These are phyloP conservation scores for Apodemus sylvaticus DNA, from an alignment of 2,113 vertebrate genomes.

Conservation along the genomic window DNA sequence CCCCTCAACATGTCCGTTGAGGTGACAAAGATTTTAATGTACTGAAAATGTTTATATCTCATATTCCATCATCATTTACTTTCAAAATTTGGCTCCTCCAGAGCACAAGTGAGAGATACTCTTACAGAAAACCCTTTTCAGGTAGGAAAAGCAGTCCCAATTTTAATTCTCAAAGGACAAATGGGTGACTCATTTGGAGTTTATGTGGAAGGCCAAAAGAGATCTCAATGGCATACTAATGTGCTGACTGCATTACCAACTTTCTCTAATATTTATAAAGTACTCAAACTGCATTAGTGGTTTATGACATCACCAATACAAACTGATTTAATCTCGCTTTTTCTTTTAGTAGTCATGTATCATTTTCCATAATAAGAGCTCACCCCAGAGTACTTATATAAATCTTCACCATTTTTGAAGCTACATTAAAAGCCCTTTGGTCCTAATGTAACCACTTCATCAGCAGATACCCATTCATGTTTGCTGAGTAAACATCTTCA, in stretches of 20 bases:
- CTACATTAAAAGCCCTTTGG: conserved; percentile 52
- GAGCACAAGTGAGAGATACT: background rate
- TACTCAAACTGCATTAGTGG: conserved; percentile 55
- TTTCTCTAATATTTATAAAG: conserved; percentile 63
- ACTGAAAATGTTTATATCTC: background rate
- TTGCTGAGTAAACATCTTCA: conserved; percentile 58
- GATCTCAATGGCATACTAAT: background rate
- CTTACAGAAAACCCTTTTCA: conserved; percentile 17
- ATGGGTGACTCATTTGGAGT: conserved; percentile 43
- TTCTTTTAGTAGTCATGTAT: conserved; percentile 26
- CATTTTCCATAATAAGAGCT: conserved; percentile 50
- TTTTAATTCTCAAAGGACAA: conserved; percentile 45
- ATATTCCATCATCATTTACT: background rate
- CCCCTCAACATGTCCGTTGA: background rate
- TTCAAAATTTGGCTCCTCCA: background rate
- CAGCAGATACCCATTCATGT: conserved; percentile 36
- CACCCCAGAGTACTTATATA: conserved; percentile 39
- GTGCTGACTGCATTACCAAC: background rate
- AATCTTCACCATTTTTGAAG: conserved; percentile 64
- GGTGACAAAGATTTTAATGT: background rate
- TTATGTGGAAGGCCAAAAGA: conserved; percentile 19
- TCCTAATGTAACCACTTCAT: conserved; percentile 53
- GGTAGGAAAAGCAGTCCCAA: background rate
- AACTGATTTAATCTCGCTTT: conserved; percentile 54
- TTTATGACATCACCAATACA: conserved; percentile 59